Conservation (phyloP, 2,113 vertebrate genomes). For the Mohoua ochrocephala region DNA sequence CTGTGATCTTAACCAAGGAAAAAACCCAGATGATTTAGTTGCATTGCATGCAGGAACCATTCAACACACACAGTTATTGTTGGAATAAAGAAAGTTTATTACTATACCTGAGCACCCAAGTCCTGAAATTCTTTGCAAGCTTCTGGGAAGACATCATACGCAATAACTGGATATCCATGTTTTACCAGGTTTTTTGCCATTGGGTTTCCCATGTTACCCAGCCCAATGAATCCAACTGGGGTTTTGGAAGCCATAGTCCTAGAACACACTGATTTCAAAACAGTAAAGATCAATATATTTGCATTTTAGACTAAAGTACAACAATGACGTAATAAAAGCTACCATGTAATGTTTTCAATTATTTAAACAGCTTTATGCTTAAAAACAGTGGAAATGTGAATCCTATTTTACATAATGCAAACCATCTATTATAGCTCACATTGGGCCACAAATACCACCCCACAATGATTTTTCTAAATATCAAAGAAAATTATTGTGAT, state of each 20-base stretch:
- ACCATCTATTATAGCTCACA: not conserved
- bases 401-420: not conserved
- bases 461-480: not conserved
- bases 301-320: not conserved
- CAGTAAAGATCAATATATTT: conserved; percentile 37
- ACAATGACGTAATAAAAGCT: not conserved
- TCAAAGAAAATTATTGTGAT: not conserved
- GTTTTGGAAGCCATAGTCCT: conserved; percentile 98
- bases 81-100: conserved; percentile 12
- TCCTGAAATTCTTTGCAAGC: conserved; percentile 94
- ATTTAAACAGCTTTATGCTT: not conserved
- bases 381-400: not conserved
- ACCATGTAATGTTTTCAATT: not conserved
- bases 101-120: conserved; percentile 88
- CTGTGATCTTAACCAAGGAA: not conserved
- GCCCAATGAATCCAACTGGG: conserved; percentile 91
- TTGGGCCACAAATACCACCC: not conserved
- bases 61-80: not conserved
- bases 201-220: conserved; percentile 98
- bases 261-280: conserved; percentile 80
- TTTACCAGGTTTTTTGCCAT: conserved; percentile 98
- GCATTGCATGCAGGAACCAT: not conserved
- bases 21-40: not conserved
- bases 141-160: conserved; percentile 94
- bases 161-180: conserved; percentile 91